phyloP scores from a whole-genome alignment of 2,113 vertebrate genomes.

The Aphyosemion australe region DNA sequence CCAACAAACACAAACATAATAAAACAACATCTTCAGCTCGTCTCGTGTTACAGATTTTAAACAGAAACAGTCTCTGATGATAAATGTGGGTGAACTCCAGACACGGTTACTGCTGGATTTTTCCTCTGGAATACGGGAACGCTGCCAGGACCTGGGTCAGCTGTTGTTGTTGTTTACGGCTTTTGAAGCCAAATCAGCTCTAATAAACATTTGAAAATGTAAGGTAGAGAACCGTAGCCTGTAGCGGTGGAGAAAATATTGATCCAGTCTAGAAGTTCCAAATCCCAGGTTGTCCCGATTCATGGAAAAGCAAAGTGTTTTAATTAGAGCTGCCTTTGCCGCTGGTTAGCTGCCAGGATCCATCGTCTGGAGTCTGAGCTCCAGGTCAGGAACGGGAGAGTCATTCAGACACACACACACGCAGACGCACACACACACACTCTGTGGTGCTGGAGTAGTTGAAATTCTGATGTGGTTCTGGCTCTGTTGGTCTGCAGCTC shows the following conservation, averaged over 20 bases:
- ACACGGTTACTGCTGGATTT: not conserved
- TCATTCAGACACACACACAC: conserved; percentile 20
- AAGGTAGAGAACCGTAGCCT: conserved; percentile 47
- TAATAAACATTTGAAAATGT: conserved; percentile 53
- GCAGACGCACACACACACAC: not conserved
- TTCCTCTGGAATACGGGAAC: conserved; percentile 17
- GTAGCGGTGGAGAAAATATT: conserved; percentile 45
- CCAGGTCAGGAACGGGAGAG: conserved; percentile 44
- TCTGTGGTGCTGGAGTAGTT: conserved; percentile 1
- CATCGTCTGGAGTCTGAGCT: conserved; percentile 32
- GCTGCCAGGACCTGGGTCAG: conserved; percentile 28
- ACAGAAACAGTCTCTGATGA: conserved; percentile 1
- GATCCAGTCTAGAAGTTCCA: conserved; percentile 57
- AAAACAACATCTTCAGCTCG: not conserved
- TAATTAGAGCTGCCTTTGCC: conserved; percentile 58
- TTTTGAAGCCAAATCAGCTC: conserved; percentile 58
- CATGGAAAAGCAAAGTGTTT: conserved; percentile 43
- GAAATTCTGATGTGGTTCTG: conserved; percentile 2
- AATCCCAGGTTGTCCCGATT: conserved; percentile 30
- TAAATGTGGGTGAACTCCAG: conserved; percentile 1
- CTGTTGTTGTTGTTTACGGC: conserved; percentile 61
- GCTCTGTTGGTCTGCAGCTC: not conserved
- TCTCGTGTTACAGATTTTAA: not conserved
- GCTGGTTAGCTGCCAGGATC: conserved; percentile 50
- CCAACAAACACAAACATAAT: not conserved